A percentile compares a stretch with the other conserved stretches of the same genome.
Conservation (phyloP, 1,140 invertebrate genomes). For the Ectropis grisescens region DNA sequence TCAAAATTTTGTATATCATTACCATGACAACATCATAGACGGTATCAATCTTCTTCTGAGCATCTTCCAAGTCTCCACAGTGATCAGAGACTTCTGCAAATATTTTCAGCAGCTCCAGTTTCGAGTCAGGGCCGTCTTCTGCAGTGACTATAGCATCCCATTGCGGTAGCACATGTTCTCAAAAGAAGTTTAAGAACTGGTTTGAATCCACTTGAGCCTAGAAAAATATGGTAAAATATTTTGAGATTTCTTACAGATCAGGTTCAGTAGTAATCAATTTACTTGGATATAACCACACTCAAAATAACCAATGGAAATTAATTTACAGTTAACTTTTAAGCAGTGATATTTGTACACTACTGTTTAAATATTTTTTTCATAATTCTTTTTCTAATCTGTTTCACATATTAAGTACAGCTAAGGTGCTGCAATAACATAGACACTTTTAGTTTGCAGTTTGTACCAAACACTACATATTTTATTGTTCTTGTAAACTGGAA, state of each 20-base stretch:
- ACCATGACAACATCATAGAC: slow-evolving; percentile 87
- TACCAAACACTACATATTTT: no score
- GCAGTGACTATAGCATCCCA: slow-evolving; percentile 70
- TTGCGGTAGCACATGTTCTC: slow-evolving; percentile 84
- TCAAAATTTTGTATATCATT: no score
- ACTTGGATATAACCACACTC: no score
- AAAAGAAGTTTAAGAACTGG: slow-evolving; percentile 89
- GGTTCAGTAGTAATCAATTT: slow-evolving; percentile 3
- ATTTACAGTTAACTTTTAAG: no score
- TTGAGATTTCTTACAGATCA: slow-evolving; percentile 9
- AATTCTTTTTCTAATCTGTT: no score
- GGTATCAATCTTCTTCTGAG: slow-evolving; percentile 79
- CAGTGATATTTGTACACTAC: no score
- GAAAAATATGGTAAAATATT: slow-evolving; percentile 25
- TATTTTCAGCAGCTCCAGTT: slow-evolving; percentile 88
- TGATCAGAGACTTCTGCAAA: slow-evolving; percentile 88
- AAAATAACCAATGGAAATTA: no score
- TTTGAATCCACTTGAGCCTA: slow-evolving; percentile 90
- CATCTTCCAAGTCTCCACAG: slow-evolving; percentile 82
- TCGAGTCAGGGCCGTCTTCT: slow-evolving; percentile 77
- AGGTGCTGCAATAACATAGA: no score
- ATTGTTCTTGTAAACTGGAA: no score
- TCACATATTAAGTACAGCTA: no score
- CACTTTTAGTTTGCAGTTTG: no score
- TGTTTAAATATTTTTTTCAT: no score